Base-by-base conservation (phyloP, 2,888 invertebrate species). In the Sarcophaga rosellei region DNA sequence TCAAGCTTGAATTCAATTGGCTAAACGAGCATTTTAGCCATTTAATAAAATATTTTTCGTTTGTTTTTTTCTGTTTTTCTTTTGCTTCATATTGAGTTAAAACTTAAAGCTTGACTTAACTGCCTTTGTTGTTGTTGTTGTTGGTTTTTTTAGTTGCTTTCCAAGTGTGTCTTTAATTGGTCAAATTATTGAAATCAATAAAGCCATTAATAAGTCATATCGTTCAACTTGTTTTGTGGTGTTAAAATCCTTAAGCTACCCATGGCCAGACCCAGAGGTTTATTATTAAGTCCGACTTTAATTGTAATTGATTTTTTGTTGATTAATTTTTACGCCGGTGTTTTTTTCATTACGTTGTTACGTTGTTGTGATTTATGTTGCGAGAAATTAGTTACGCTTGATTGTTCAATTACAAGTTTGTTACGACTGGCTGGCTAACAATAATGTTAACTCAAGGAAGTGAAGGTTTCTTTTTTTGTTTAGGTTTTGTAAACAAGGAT, bases 111-210 rank as follows among this genome's bases (percentile, higher is more conserved):
- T 5, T 17, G 0, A 5, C 61, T 74, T 45, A 65, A 74, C 53
- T 35, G 6, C 21, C 65, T 80, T 86, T 80, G 74, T 73, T 73
- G 4, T 23, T 23, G 12, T 45, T 45, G 45, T 45, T 45, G 1
- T 45, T 45, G 2, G 2, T 12, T 11, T 45, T 8, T 47, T 15
- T 81, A 84, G 84, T 84, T 86, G 81, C 61, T 83, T 78, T 69
- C 25, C 74, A 86, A 80, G 85, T 87, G 87, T 82, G 85, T 73
- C 86, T 87, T 87, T 88, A 87, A 88, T 88, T 88, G 88, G 88
- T 76, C 86, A 88, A 86, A 76, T 87, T 88, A 87, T 35, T 87
- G 83, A 87, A 87, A 88, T 87, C 87, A 87, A 85, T 88, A 83
- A 82, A 82, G 81, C 72, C 81, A 86, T 84, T 86, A 86, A 81